Percentiles rank a stretch among this genome's conserved stretches.
These are phyloP conservation scores for Halcyon senegalensis DNA, from an alignment of 2,113 vertebrate species.

Conservation along the genomic window DNA sequence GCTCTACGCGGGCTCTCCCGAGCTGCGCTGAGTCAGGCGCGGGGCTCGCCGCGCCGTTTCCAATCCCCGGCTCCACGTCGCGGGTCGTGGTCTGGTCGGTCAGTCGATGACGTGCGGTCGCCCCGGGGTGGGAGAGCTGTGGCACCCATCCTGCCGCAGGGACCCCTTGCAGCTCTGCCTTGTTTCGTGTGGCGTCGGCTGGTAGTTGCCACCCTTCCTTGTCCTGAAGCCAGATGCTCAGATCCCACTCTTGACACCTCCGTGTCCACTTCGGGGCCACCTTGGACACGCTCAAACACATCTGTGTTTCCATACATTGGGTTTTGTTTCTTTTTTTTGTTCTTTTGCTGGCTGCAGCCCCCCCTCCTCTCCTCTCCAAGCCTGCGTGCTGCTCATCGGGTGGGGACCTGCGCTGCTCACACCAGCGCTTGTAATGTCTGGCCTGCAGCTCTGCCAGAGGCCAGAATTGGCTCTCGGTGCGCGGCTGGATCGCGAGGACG, in stretches of 20 bases:
- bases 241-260: neutral
- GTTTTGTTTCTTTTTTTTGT: neutral
- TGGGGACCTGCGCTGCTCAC: slow-evolving; percentile 70
- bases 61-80: accelerated
- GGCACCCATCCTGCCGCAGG: neutral
- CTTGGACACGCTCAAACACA: neutral
- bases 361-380: slow-evolving; percentile 44
- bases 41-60: neutral
- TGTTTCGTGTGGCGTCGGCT: accelerated
- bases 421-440: slow-evolving; percentile 81
- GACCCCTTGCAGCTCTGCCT: accelerated
- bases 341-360: slow-evolving; percentile 15
- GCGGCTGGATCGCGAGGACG: slow-evolving; percentile 61
- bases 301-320: neutral
- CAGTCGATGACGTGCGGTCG: neutral
- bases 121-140: accelerated
- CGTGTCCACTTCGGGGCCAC: neutral
- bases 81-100: accelerated
- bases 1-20: neutral
- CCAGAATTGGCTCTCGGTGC: slow-evolving; percentile 64
- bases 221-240: neutral
- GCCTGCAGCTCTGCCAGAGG: slow-evolving; percentile 75
- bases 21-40: neutral
- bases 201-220: neutral
- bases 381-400: slow-evolving; percentile 69